Evolutionary conservation across 2,888 invertebrate genomes (phyloP), one percentile per base, ranked within the genome.

Genomic region (Ormyrus thymus): DNA sequence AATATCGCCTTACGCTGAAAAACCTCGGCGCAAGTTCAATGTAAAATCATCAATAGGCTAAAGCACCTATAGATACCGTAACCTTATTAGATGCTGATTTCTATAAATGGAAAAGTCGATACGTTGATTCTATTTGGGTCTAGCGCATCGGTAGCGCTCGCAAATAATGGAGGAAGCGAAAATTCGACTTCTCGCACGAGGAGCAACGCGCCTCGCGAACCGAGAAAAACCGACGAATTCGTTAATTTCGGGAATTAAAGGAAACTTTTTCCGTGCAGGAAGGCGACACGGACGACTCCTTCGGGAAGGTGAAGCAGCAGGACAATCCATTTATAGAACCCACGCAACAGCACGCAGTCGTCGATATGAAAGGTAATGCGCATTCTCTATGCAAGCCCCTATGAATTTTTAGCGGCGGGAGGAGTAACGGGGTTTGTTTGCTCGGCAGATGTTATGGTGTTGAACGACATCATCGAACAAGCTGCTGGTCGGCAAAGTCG

Each of bases 391-490:
- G 29, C 29, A 29, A 29, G 29, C 29, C 29, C 4, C 29, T 29
- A 29, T 29, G 29, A 29, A 29, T 29, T 29, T 29, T 29, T 29
- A 29, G 29, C 29, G 4, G 29, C 9, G 45, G 7, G 45, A 61
- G n/a, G 3, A 62, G 50, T 53, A 76, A 76, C 9, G 6, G n/a
- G 56, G 9, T 9, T 51, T 65, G 5, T 75, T 29, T 75, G 62
- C 3, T 91, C 92, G 73, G 73, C 92, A 98, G 98, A 98, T 93
- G 97, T 98, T 82, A 97, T 98, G 97, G 98, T 98, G 86, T 92
- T 98, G 87, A 98, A 97, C 90, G 97, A 98, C 90, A 97, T 98
- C 87, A 97, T 98, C 86, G 97, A 98, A 90, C 98, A 98, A 92
- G 98, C 96, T 79, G 96, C 97, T 80, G 96, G 96, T 84, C 93